Conservation (phyloP, 2,113 vertebrate genomes). For the Hypomesus transpacificus region DNA sequence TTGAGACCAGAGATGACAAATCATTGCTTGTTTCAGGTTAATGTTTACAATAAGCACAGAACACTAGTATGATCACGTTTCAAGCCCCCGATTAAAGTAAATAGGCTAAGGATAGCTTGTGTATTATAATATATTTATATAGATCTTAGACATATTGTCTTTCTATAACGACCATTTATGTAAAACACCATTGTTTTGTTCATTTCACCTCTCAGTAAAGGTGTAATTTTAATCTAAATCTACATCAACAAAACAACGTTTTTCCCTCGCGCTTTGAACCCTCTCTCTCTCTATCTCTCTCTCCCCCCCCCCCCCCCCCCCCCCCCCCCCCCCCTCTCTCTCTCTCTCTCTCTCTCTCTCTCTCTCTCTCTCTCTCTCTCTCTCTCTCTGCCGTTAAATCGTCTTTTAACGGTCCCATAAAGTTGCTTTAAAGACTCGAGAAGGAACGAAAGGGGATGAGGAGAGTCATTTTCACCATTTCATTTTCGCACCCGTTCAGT, state of each 20-base stretch:
- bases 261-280: slow-evolving; percentile 41
- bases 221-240: neutral
- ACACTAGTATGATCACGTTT: neutral
- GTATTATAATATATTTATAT: too few species aligned
- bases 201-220: neutral
- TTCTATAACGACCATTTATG: neutral
- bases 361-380: slow-evolving; percentile 4
- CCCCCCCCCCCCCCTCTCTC: too few species aligned
- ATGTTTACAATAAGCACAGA: neutral
- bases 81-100: too few species aligned
- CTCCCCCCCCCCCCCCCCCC: too few species aligned
- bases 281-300: slow-evolving; percentile 42
- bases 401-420: slow-evolving; percentile 68
- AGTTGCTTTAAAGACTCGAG: slow-evolving; percentile 62
- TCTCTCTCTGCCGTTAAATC: slow-evolving; percentile 56
- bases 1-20: neutral
- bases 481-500: slow-evolving; percentile 30
- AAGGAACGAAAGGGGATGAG: slow-evolving; percentile 41
- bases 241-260: slow-evolving; percentile 2
- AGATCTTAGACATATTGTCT: too few species aligned
- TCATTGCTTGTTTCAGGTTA: neutral
- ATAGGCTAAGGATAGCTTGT: too few species aligned
- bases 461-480: slow-evolving; percentile 35
- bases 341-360: slow-evolving; percentile 15
- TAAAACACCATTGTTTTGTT: neutral